A percentile compares a stretch with the other conserved stretches of the same genome.
Conservation (phyloP, 2,888 invertebrate genomes). For the Latrodectus hesperus region DNA sequence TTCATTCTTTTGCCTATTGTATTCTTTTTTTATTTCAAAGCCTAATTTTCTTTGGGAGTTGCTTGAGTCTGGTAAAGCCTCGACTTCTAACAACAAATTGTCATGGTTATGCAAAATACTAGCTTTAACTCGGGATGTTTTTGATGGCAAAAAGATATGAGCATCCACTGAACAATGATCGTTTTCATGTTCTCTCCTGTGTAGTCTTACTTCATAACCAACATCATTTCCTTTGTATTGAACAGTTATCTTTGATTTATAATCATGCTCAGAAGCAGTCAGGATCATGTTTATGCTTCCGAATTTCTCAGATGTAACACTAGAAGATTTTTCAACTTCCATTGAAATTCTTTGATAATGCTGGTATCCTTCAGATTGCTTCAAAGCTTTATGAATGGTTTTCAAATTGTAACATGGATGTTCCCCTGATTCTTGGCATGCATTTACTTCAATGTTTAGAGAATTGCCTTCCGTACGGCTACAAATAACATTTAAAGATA, state of each 20-base stretch:
- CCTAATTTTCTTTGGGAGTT: constrained; percentile 4
- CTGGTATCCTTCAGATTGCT: constrained; percentile 8
- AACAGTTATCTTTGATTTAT: constrained; percentile 38
- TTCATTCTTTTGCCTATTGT: background rate
- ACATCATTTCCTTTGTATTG: constrained; percentile 17
- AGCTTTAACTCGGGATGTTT: constrained; percentile 20
- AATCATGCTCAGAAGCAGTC: constrained; percentile 15
- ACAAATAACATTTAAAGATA: constrained; percentile 17
- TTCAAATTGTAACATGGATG: constrained; percentile 42
- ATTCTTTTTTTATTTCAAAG: constrained; percentile 23
- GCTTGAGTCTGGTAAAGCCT: constrained; percentile 29
- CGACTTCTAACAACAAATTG: constrained; percentile 6
- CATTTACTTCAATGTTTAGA: background rate
- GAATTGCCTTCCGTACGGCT: constrained; percentile 11
- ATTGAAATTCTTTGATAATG: constrained; percentile 25
- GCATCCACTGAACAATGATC: constrained; percentile 37
- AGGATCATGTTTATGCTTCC: background rate
- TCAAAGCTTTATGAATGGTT: constrained; percentile 19
- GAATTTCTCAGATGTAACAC: background rate
- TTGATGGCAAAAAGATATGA: constrained; percentile 9
- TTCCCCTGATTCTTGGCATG: constrained; percentile 24
- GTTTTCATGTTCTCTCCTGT: constrained; percentile 27
- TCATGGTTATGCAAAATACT: constrained; percentile 20
- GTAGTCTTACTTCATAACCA: constrained; percentile 46
- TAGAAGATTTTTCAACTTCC: constrained; percentile 38